Conservation (phyloP, 1,140 invertebrate genomes). For the Drosophila truncata region DNA sequence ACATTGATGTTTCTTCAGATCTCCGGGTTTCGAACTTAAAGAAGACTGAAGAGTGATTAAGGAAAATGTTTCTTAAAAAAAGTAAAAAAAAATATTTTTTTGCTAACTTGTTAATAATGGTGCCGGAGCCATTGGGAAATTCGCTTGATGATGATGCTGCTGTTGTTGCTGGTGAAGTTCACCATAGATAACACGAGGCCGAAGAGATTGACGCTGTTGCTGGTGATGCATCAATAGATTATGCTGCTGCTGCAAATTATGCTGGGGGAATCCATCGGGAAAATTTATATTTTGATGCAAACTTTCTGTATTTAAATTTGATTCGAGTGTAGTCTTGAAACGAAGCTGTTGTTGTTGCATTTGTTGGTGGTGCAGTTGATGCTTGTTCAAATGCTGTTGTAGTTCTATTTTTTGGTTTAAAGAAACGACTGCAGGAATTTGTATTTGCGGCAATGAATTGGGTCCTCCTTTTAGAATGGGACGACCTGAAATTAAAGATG, state of each 20-base stretch:
- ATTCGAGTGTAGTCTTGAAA: slow-evolving; percentile 75
- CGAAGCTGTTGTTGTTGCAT: slow-evolving; percentile 22
- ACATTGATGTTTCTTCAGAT: too few relatives aligned
- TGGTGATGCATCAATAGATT: slow-evolving; percentile 57
- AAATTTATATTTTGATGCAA: slow-evolving; percentile 45
- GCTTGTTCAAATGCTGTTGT: slow-evolving; percentile 52
- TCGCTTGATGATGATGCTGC: slow-evolving; percentile 25
- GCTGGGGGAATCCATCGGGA: slow-evolving; percentile 46
- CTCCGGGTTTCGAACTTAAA: too few relatives aligned
- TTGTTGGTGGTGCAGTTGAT: slow-evolving; percentile 4
- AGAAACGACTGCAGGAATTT: slow-evolving; percentile 19
- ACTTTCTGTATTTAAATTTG: slow-evolving; percentile 73
- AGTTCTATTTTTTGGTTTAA: slow-evolving; percentile 61
- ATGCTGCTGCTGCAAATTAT: slow-evolving; percentile 46
- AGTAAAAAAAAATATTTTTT: too few relatives aligned
- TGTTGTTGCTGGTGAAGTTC: slow-evolving; percentile 35
- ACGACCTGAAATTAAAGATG: slow-evolving; percentile 46
- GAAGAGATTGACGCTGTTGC: slow-evolving; percentile 54
- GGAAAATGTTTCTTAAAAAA: too few relatives aligned
- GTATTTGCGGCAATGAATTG: slow-evolving; percentile 40
- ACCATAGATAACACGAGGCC: slow-evolving; percentile 50
- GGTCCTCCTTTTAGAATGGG: slow-evolving; percentile 80
- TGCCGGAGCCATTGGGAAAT: slow-evolving; percentile 20
- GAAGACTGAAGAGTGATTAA: too few relatives aligned
- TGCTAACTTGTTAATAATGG: slow-evolving; percentile 28